Conservation (phyloP, 1,140 invertebrate genomes). For the Meloidogyne floridensis region DNA sequence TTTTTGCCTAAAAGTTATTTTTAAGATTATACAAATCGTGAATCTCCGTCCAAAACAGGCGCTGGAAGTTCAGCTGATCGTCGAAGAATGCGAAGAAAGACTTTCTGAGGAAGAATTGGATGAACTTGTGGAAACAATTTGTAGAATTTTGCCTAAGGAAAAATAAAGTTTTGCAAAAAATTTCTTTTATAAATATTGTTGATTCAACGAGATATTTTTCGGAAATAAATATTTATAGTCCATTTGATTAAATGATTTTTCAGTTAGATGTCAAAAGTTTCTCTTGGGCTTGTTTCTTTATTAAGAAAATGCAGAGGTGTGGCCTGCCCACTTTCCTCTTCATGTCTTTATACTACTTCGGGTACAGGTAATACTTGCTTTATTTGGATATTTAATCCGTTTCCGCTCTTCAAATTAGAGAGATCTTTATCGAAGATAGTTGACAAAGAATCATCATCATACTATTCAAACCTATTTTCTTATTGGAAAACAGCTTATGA, state of each 20-base stretch:
- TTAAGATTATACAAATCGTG: constrained; percentile 37
- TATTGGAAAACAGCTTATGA: constrained; percentile 1
- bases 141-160: constrained; percentile 17
- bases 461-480: neutral
- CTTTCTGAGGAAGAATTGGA: constrained; percentile 42
- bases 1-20: neutral
- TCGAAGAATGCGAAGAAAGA: constrained; percentile 41
- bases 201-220: neutral
- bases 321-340: too few species aligned
- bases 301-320: neutral
- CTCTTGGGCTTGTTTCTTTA: neutral
- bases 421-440: too few species aligned
- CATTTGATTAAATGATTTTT: neutral
- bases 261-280: neutral
- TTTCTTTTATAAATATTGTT: neutral
- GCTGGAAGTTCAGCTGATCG: constrained; percentile 42
- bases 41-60: constrained; percentile 41
- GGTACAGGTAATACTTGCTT: too few species aligned
- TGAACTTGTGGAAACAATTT: constrained; percentile 36
- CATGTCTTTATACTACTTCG: neutral
- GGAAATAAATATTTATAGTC: neutral
- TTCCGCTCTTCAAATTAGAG: too few species aligned
- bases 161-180: neutral
- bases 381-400: too few species aligned
- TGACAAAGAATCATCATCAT: neutral